These are phyloP conservation scores for Heliangelus exortis DNA, from an alignment of 2,797 vertebrate species.

Conservation along the genomic window DNA sequence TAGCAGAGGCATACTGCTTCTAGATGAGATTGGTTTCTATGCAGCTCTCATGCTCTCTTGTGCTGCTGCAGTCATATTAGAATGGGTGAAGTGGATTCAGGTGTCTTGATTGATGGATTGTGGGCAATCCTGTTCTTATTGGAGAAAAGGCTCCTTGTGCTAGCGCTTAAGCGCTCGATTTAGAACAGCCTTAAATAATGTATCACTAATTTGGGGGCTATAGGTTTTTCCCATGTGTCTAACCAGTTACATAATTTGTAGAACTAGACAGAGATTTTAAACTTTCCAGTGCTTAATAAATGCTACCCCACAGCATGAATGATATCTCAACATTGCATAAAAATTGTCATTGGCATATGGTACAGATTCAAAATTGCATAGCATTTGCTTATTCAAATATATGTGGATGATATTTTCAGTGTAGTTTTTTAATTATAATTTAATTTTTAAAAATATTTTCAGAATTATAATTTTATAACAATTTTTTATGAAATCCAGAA, in stretches of 20 bases:
- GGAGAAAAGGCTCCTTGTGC: not conserved
- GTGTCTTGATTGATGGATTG: not conserved
- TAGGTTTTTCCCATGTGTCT: not conserved
- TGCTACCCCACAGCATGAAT: no score
- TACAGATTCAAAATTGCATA: not conserved
- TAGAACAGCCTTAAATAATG: not conserved
- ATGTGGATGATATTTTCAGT: not conserved
- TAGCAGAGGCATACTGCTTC: not conserved
- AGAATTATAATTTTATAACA: not conserved
- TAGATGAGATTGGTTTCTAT: not conserved
- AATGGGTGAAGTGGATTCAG: not conserved
- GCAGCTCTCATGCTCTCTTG: not conserved
- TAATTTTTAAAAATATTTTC: accelerated
- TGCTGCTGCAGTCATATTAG: not conserved
- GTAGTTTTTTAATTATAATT: not conserved
- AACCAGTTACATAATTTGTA: not conserved
- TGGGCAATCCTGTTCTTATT: not conserved
- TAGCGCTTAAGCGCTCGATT: not conserved
- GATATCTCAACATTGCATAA: no score
- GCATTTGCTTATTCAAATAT: not conserved
- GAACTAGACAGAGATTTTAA: not conserved
- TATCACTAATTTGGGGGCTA: not conserved
- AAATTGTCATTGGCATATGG: no score
- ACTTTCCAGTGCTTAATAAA: no score
- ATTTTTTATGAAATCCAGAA: not conserved